A percentile compares a stretch with the other conserved stretches of the same genome.
Evolutionary conservation across 1,140 invertebrate genomes (phyloP).

Genomic region (Drosophila saltans): DNA sequence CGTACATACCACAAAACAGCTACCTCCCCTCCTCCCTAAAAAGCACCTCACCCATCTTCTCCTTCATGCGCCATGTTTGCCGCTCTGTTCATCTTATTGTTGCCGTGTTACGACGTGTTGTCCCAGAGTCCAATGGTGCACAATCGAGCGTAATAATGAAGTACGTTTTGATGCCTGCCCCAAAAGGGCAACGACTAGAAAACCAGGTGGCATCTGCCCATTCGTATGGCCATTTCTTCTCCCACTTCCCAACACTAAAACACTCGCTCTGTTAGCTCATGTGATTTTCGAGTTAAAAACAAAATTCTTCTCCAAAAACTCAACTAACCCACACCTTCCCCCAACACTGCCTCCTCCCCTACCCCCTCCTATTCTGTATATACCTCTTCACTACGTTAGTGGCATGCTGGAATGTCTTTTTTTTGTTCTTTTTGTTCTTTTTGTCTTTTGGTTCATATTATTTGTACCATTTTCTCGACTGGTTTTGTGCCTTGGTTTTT

Average conservation of each 20-base stretch:
- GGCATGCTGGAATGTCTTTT: slow-evolving; percentile 33
- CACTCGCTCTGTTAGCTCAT: slow-evolving; percentile 38
- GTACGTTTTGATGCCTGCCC: slow-evolving; percentile 65
- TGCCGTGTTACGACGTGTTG: slow-evolving; percentile 30
- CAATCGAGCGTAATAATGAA: slow-evolving; percentile 81
- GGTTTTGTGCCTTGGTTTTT: slow-evolving; percentile 37
- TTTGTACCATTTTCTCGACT: background rate
- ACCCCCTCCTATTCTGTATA: background rate
- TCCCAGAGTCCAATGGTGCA: slow-evolving; percentile 37
- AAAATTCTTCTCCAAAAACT: slow-evolving; percentile 59
- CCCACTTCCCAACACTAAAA: background rate
- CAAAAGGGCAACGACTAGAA: slow-evolving; percentile 1
- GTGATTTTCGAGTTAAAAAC: slow-evolving; percentile 74
- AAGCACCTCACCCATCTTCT: background rate
- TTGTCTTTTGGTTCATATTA: too few relatives aligned
- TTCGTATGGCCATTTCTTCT: background rate
- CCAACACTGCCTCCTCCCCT: background rate
- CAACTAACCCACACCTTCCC: slow-evolving; percentile 1
- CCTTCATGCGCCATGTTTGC: background rate
- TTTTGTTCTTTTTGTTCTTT: slow-evolving; percentile 42
- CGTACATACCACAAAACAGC: slow-evolving; percentile 23
- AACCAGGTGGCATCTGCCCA: slow-evolving; percentile 8
- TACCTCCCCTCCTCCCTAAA: background rate
- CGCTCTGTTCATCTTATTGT: slow-evolving; percentile 6
- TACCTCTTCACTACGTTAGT: background rate